These are phyloP conservation scores for Leptosomus discolor DNA, from an alignment of 2,113 vertebrate genomes.

Conservation along the genomic window DNA sequence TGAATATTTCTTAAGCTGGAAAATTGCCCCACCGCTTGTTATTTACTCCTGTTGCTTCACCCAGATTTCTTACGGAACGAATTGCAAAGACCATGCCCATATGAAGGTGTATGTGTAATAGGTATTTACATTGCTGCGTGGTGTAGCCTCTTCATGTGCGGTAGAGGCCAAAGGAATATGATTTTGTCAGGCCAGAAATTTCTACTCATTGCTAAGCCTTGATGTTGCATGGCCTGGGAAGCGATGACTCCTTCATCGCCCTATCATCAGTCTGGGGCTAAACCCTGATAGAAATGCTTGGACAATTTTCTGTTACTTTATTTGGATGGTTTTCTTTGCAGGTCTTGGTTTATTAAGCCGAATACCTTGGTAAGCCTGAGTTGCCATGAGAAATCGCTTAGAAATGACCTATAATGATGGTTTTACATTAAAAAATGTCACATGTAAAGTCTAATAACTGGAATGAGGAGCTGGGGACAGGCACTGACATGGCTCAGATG, in stretches of 20 bases:
- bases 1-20: background rate
- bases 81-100: background rate
- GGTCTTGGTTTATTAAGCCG: background rate
- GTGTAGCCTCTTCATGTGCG: too few species aligned
- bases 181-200: background rate
- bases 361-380: background rate
- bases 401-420: background rate
- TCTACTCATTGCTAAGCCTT: background rate
- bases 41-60: background rate
- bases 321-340: background rate
- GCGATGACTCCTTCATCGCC: background rate
- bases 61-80: background rate
- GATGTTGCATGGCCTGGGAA: background rate
- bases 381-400: background rate
- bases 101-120: too few species aligned
- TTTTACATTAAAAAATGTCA: background rate
- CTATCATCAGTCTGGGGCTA: too few species aligned
- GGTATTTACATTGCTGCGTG: accelerated
- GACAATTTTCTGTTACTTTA: background rate
- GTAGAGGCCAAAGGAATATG: accelerated
- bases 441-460: background rate
- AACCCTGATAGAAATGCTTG: background rate
- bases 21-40: accelerated
- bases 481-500: background rate
- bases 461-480: background rate